A percentile compares a stretch with the other conserved stretches of the same genome.
Conservation (phyloP, 1,140 invertebrate species). For the Panagrolaimus sp. region DNA sequence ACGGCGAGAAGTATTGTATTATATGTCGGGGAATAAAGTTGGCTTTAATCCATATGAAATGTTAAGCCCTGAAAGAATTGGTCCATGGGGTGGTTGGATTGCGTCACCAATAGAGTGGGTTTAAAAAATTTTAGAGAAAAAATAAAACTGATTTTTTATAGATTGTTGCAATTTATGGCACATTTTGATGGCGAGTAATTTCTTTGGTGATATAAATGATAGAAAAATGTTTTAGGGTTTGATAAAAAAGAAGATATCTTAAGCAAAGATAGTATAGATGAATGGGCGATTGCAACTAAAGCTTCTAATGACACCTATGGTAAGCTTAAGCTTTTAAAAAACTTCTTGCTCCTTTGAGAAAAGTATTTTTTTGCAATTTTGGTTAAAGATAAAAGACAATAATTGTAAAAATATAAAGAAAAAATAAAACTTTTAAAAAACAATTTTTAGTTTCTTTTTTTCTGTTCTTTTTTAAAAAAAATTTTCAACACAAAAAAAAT, state of each 20-base stretch:
- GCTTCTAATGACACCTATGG: slow-evolving; percentile 13
- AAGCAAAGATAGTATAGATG: background rate
- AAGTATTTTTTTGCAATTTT: too few species aligned
- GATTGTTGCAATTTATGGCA: slow-evolving; percentile 31
- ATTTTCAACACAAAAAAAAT: too few species aligned
- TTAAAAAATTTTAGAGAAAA: too few species aligned
- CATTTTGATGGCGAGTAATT: background rate
- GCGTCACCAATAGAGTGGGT: slow-evolving; percentile 56
- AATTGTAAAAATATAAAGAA: too few species aligned
- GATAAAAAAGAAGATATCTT: slow-evolving; percentile 8
- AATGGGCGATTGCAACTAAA: background rate
- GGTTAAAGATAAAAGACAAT: too few species aligned
- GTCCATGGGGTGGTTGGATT: slow-evolving; percentile 58
- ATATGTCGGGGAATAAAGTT: slow-evolving; percentile 52
- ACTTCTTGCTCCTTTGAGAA: too few species aligned
- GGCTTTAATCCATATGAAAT: slow-evolving; percentile 56
- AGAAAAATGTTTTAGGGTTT: background rate
- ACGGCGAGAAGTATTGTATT: slow-evolving; percentile 56
- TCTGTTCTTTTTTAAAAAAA: too few species aligned
- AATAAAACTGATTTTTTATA: too few species aligned
- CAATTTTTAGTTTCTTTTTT: too few species aligned
- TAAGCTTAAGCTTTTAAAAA: background rate
- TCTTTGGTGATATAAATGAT: too few species aligned
- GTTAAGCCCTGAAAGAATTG: slow-evolving; percentile 48
- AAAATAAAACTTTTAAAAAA: too few species aligned